A percentile compares a stretch with the other conserved stretches of the same genome.
Evolutionary conservation across 2,888 invertebrate genomes (phyloP).

Genomic region (Heteropelma amictum): DNA sequence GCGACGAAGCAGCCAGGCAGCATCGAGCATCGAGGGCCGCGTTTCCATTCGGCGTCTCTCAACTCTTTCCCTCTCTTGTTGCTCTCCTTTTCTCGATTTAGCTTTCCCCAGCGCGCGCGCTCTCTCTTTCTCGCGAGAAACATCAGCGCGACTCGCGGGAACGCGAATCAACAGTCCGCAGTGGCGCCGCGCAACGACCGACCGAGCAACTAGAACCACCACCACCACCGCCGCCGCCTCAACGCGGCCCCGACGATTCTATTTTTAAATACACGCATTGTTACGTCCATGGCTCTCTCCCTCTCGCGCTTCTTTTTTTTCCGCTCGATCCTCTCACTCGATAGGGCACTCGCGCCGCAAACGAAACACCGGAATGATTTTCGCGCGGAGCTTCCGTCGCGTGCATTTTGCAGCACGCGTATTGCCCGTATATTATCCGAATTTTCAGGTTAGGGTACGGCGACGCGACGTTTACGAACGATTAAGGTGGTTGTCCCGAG

Average conservation of each 20-base stretch:
- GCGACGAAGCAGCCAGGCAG: conserved; percentile 31
- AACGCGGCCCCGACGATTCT: conserved; percentile 55
- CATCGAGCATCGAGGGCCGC: conserved; percentile 45
- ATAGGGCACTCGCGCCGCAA: not conserved
- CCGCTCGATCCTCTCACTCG: conserved; percentile 7
- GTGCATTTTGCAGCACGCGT: not conserved
- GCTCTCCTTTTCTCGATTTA: too few species aligned
- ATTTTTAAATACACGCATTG: conserved; percentile 62
- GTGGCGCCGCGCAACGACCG: conserved; percentile 53
- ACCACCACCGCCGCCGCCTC: conserved; percentile 48
- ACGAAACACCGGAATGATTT: conserved; percentile 1
- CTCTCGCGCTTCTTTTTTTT: conserved; percentile 8
- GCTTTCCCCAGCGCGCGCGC: conserved; percentile 3
- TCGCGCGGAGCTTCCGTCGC: conserved; percentile 21
- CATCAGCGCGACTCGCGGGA: conserved; percentile 34
- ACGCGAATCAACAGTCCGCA: conserved; percentile 36
- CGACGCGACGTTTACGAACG: too few species aligned
- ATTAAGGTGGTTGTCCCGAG: too few species aligned
- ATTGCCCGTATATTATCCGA: too few species aligned
- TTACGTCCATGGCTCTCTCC: conserved; percentile 54
- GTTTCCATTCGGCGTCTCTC: conserved; percentile 26
- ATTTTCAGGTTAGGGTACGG: too few species aligned
- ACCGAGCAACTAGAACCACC: conserved; percentile 34
- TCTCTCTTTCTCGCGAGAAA: not conserved
- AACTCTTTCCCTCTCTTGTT: not conserved